phyloP scores from a whole-genome alignment of 2,888 invertebrate species.

The Clostera curtula region DNA sequence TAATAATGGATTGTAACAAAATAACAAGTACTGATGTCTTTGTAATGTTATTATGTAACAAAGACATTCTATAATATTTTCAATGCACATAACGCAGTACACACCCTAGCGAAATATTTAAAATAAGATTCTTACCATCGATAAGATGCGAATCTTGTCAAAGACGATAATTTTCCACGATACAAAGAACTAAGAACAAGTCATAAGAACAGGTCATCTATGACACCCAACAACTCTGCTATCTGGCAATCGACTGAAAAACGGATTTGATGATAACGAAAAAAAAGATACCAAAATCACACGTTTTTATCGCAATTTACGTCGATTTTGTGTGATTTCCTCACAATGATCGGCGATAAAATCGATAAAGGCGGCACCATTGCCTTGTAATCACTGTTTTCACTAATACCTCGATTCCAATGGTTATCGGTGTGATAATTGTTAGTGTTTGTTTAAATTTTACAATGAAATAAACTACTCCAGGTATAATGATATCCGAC shows the following conservation, averaged over 20 bases:
- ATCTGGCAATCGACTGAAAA: conserved; percentile 68
- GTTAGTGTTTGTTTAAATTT: conserved; percentile 14
- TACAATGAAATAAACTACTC: no score
- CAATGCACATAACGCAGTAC: background rate
- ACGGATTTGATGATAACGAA: conserved; percentile 62
- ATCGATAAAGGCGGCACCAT: conserved; percentile 35
- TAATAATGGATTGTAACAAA: no score
- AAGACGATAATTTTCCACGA: conserved; percentile 14
- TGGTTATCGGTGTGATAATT: conserved; percentile 18
- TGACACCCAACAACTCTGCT: conserved; percentile 54
- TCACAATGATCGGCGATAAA: conserved; percentile 49
- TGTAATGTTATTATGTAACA: no score
- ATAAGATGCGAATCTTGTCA: conserved; percentile 22
- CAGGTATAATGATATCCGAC: no score
- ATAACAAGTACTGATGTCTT: no score
- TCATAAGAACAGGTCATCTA: conserved; percentile 21
- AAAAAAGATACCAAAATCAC: conserved; percentile 44
- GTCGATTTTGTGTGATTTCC: conserved; percentile 53
- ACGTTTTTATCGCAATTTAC: conserved; percentile 64
- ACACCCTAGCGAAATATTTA: conserved; percentile 3
- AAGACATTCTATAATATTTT: no score
- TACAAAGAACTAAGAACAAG: conserved; percentile 8
- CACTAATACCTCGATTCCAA: conserved; percentile 25
- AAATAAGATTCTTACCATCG: conserved; percentile 20
- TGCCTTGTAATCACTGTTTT: conserved; percentile 29